phyloP scores from a whole-genome alignment of 1,140 invertebrate genomes.

The Cyrtorhinus lividipennis region DNA sequence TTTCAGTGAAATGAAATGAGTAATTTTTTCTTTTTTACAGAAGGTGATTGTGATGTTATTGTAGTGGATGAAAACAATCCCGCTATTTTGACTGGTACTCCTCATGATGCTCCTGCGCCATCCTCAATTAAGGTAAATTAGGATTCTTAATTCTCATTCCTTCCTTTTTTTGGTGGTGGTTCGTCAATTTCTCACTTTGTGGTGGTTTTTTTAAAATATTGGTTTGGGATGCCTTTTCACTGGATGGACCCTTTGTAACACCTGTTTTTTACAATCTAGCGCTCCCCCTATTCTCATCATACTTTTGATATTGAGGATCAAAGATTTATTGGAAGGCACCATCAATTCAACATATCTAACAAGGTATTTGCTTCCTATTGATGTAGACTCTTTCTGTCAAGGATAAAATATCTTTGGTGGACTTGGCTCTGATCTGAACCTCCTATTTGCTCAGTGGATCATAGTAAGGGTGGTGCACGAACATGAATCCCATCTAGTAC shows the following conservation, averaged over 20 bases:
- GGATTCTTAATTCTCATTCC: neutral
- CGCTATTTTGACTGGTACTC: constrained; percentile 54
- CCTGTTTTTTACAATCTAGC: constrained; percentile 17
- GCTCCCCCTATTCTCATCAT: constrained; percentile 19
- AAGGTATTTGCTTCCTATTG: constrained; percentile 17
- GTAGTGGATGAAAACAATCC: constrained; percentile 80
- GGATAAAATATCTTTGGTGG: too few relatives aligned
- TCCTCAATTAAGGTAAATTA: constrained; percentile 74
- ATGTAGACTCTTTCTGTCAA: too few relatives aligned
- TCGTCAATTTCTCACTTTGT: neutral
- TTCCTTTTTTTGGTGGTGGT: neutral
- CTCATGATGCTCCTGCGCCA: constrained; percentile 36
- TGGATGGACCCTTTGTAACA: neutral
- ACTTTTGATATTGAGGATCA: constrained; percentile 23
- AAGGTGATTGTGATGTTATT: constrained; percentile 74
- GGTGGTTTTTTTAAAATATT: too few relatives aligned
- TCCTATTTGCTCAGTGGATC: too few relatives aligned
- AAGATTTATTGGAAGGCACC: constrained; percentile 19
- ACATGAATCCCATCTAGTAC: too few relatives aligned
- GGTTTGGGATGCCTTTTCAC: neutral
- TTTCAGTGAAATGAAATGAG: too few relatives aligned
- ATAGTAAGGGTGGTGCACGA: too few relatives aligned
- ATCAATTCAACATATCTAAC: constrained; percentile 20
- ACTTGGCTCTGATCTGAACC: too few relatives aligned
- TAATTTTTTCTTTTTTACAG: constrained; percentile 27